These are phyloP conservation scores for Crotalus horridus DNA, from an alignment of 2,113 vertebrate species.

Conservation along the genomic window DNA sequence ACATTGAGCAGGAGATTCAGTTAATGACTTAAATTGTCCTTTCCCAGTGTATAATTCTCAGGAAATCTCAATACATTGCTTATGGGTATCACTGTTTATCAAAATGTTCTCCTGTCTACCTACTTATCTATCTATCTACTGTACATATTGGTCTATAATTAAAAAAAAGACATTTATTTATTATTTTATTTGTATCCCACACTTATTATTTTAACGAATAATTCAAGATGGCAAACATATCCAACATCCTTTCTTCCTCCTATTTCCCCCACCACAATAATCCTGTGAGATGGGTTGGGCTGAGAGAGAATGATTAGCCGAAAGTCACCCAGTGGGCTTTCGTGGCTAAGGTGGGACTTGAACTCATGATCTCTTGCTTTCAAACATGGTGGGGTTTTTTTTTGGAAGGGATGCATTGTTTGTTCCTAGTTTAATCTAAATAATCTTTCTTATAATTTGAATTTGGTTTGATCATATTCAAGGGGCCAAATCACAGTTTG, in stretches of 20 bases:
- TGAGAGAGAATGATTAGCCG: too few species aligned
- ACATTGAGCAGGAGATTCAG: too few species aligned
- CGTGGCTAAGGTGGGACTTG: too few species aligned
- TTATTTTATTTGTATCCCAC: neutral
- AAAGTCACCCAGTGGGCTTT: too few species aligned
- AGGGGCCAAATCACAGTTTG: neutral
- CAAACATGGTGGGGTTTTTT: neutral
- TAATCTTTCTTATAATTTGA: neutral
- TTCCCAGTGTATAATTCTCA: too few species aligned
- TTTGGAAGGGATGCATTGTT: neutral
- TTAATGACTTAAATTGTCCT: too few species aligned
- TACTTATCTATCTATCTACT: neutral
- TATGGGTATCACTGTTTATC: neutral
- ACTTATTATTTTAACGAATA: neutral
- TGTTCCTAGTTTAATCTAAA: neutral
- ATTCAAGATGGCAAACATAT: neutral
- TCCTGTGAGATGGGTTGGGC: too few species aligned
- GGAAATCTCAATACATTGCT: too few species aligned
- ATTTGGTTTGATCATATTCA: neutral
- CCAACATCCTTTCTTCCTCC: neutral
- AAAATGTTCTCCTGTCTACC: neutral
- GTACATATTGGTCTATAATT: neutral
- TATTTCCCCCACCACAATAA: too few species aligned
- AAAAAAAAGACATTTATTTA: neutral
- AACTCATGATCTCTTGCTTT: too few species aligned